Conservation (phyloP, 2,797 vertebrate species). For the Orientallactaga sibirica region DNA sequence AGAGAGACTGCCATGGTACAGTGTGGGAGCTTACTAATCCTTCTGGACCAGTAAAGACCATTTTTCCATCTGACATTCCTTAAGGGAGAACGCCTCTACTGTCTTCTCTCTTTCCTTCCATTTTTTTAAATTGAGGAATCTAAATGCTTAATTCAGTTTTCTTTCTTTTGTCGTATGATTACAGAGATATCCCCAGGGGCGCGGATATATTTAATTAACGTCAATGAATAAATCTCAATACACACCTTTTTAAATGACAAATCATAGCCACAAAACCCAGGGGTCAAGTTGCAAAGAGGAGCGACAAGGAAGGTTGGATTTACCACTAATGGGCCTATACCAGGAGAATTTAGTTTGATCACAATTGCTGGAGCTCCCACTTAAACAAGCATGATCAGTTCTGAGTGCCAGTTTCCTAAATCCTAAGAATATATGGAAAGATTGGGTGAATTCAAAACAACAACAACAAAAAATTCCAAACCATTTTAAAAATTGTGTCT, state of each 20-base stretch:
- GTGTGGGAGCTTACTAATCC: not conserved
- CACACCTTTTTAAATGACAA: constrained; percentile 33
- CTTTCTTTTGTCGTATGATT: constrained; percentile 18
- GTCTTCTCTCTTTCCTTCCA: not conserved
- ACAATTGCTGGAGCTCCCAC: not conserved
- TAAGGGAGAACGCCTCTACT: not conserved
- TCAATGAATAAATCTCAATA: constrained; percentile 16
- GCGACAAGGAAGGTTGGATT: not conserved
- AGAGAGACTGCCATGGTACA: not conserved
- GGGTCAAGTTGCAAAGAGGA: not conserved
- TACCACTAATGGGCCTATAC: not conserved
- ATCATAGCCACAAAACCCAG: not conserved
- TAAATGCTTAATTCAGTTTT: not conserved
- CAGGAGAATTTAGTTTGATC: not conserved
- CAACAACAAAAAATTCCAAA: not conserved
- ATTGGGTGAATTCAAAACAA: constrained; percentile 14
- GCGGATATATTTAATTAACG: not conserved
- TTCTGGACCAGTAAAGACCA: not conserved
- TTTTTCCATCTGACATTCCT: not conserved
- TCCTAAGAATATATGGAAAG: not conserved
- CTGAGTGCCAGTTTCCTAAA: constrained; percentile 19
- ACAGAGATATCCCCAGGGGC: not conserved
- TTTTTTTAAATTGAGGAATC: not conserved
- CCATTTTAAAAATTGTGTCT: not conserved
- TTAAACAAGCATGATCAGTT: not conserved